Conservation (phyloP, 2,888 invertebrate species). For the Calephelis perditalis region DNA sequence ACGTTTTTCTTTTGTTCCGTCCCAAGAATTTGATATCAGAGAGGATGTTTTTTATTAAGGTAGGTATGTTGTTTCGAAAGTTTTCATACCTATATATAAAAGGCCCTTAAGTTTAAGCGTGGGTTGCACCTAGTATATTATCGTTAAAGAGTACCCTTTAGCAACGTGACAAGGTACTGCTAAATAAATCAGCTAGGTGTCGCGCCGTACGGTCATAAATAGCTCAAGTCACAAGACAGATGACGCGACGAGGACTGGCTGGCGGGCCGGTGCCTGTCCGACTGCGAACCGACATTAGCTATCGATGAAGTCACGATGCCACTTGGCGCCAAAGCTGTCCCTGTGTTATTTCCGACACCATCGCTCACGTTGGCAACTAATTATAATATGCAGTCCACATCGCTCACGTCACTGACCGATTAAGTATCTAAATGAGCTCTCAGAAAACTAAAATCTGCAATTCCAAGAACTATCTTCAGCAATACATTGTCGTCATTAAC, state of each 20-base stretch:
- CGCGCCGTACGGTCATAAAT: slow-evolving; percentile 39
- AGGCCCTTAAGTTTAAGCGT: too few relatives aligned
- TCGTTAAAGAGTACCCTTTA: slow-evolving; percentile 11
- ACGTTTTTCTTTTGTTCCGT: too few relatives aligned
- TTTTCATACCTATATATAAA: too few relatives aligned
- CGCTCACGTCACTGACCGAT: slow-evolving; percentile 53
- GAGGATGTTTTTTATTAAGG: too few relatives aligned
- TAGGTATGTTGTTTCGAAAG: too few relatives aligned
- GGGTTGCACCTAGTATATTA: not conserved
- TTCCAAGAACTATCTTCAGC: slow-evolving; percentile 1
- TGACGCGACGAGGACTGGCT: slow-evolving; percentile 46
- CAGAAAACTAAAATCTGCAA: slow-evolving; percentile 26
- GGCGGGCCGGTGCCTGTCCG: slow-evolving; percentile 26
- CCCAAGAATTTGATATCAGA: too few relatives aligned
- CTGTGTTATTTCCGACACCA: slow-evolving; percentile 73
- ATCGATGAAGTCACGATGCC: slow-evolving; percentile 38
- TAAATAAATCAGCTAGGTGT: slow-evolving; percentile 49
- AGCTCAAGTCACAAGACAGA: slow-evolving; percentile 71
- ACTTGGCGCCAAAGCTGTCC: slow-evolving; percentile 72
- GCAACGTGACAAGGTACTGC: slow-evolving; percentile 32
- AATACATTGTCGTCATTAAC: not conserved
- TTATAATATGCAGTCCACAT: slow-evolving; percentile 64
- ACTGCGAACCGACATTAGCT: slow-evolving; percentile 24
- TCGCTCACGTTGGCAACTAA: slow-evolving; percentile 74
- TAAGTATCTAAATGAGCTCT: slow-evolving; percentile 37